These are phyloP conservation scores for Momotus momota DNA, from an alignment of 2,797 vertebrate species.

Conservation along the genomic window DNA sequence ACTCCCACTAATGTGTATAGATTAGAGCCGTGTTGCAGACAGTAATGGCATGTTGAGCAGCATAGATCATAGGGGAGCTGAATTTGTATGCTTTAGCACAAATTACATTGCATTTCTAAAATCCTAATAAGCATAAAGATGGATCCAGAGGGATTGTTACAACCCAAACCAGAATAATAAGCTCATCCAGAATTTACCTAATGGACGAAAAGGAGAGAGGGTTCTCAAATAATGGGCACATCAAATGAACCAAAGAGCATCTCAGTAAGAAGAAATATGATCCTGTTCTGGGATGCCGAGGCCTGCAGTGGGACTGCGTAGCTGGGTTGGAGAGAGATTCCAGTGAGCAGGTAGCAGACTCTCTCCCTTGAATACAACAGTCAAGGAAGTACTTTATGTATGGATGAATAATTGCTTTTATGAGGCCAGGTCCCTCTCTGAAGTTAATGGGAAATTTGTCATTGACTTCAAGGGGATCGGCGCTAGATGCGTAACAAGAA, in stretches of 20 bases:
- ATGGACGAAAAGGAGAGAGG: conserved; percentile 33
- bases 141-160: conserved; percentile 53
- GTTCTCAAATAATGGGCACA: conserved; percentile 46
- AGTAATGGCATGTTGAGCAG: not conserved
- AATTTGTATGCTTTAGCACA: conserved; percentile 55
- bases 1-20: not conserved
- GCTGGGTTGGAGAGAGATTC: not conserved
- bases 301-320: not conserved
- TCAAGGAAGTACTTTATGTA: not conserved
- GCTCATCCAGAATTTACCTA: conserved; percentile 54
- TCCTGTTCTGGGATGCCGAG: not conserved
- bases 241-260: conserved; percentile 26
- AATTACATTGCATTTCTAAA: conserved; percentile 55
- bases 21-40: not conserved
- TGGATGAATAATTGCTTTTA: conserved; percentile 41
- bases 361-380: not conserved
- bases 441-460: conserved; percentile 17
- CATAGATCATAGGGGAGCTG: not conserved
- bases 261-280: not conserved
- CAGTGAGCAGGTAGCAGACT: not conserved
- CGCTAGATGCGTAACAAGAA: not conserved
- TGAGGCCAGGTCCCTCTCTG: not conserved
- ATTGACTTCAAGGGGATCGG: not conserved
- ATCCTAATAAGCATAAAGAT: conserved; percentile 52
- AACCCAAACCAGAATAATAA: conserved; percentile 47